phyloP scores from a whole-genome alignment of 2,113 vertebrate species.

The Pao palembangensis region DNA sequence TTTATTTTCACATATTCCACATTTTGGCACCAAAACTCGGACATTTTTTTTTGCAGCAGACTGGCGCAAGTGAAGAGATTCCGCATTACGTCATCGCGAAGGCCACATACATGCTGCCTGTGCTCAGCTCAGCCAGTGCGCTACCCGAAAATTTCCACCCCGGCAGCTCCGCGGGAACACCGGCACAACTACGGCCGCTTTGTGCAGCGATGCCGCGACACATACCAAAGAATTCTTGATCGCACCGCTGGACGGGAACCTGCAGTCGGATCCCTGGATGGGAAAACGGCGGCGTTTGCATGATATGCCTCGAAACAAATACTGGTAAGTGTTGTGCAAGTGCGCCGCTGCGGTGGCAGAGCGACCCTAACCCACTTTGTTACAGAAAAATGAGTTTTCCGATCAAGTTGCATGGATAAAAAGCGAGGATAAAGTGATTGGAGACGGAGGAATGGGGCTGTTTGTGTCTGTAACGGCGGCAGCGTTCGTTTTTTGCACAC shows the following conservation, averaged over 20 bases:
- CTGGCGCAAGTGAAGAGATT: constrained; percentile 69
- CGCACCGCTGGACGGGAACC: constrained; percentile 27
- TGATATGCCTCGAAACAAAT: constrained; percentile 62
- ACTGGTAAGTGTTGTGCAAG: constrained; percentile 75
- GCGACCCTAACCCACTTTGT: constrained; percentile 74
- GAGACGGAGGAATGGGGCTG: not conserved
- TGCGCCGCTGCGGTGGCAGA: constrained; percentile 67
- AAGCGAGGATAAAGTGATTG: not conserved
- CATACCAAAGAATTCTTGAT: constrained; percentile 46
- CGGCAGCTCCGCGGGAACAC: constrained; percentile 51
- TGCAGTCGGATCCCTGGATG: constrained; percentile 38
- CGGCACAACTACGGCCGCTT: constrained; percentile 37
- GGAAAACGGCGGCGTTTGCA: constrained; percentile 59
- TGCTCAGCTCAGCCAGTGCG: constrained; percentile 59
- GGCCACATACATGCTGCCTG: constrained; percentile 59
- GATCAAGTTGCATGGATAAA: constrained; percentile 33
- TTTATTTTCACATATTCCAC: not conserved
- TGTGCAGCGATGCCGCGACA: constrained; percentile 49
- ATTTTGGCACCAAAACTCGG: constrained; percentile 9
- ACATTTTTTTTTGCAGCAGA: constrained; percentile 27
- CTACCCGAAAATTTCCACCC: constrained; percentile 64
- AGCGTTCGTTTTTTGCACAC: constrained; percentile 30
- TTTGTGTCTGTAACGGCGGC: constrained; percentile 12
- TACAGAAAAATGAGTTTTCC: constrained; percentile 60
- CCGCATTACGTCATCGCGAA: constrained; percentile 78